Evolutionary conservation across 2,113 vertebrate genomes (phyloP).

Genomic region (Typhlomys cinereus): DNA sequence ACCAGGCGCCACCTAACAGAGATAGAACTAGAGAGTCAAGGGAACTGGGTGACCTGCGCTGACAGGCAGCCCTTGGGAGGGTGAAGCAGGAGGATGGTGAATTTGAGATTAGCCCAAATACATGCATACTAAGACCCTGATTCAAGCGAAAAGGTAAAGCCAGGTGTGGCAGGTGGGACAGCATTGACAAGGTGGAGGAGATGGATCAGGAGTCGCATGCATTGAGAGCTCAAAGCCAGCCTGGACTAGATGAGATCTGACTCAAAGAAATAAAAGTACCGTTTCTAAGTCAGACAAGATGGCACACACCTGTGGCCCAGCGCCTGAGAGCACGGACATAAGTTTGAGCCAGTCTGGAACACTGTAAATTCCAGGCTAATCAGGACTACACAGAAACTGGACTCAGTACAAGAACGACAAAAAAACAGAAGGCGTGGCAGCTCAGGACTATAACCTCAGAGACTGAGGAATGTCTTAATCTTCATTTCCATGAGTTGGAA

Average conservation of each 20-base stretch:
- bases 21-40: neutral
- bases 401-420: no score
- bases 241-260: neutral
- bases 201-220: no score
- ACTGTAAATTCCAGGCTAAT: neutral
- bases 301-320: neutral
- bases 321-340: neutral
- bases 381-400: no score
- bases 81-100: neutral
- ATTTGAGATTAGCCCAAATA: neutral
- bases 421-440: no score
- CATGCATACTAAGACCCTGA: neutral
- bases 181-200: neutral
- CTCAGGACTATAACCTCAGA: no score
- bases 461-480: no score
- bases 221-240: neutral
- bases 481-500: no score
- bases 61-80: neutral
- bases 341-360: neutral
- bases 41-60: neutral
- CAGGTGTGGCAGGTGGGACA: neutral
- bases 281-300: no score
- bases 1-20: neutral
- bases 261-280: neutral
- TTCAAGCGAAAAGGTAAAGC: neutral